These are phyloP conservation scores for Aquatica leii DNA, from an alignment of 2,888 invertebrate species.

Conservation along the genomic window DNA sequence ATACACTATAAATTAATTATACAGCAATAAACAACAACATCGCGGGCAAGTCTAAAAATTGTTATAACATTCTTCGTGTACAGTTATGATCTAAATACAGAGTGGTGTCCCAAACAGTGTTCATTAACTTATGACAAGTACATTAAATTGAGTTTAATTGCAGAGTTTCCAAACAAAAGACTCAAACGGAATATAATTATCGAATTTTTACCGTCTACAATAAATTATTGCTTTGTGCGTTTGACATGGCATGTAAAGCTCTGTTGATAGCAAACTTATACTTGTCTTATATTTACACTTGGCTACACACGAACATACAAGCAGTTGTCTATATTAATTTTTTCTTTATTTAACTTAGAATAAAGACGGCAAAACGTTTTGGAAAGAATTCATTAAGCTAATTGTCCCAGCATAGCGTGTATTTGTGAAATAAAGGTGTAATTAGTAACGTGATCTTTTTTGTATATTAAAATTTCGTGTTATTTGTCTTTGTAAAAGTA, in stretches of 20 bases:
- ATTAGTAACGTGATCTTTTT: slow-evolving; percentile 7
- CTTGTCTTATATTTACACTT: slow-evolving; percentile 46
- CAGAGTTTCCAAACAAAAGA: slow-evolving; percentile 43
- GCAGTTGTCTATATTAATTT: slow-evolving; percentile 24
- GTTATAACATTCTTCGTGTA: slow-evolving; percentile 7
- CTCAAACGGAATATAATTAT: slow-evolving; percentile 47
- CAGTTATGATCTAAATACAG: slow-evolving; percentile 34
- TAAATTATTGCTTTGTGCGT: slow-evolving; percentile 48
- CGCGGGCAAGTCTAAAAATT: too few species aligned
- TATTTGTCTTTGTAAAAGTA: slow-evolving; percentile 16
- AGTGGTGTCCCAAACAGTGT: slow-evolving; percentile 28
- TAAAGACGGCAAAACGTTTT: slow-evolving; percentile 20
- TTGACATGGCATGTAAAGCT: slow-evolving; percentile 47
- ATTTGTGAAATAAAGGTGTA: slow-evolving; percentile 18
- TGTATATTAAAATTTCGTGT: slow-evolving; percentile 2
- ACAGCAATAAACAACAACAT: too few species aligned
- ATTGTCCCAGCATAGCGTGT: slow-evolving; percentile 19
- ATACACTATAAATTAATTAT: too few species aligned
- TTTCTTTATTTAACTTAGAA: slow-evolving; percentile 10
- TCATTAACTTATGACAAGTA: slow-evolving; percentile 35
- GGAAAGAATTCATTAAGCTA: slow-evolving; percentile 26
- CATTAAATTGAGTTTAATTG: slow-evolving; percentile 43
- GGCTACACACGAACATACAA: slow-evolving; percentile 42
- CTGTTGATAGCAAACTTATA: slow-evolving; percentile 47
- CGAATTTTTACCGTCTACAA: slow-evolving; percentile 46